Evolutionary conservation across 2,113 vertebrate genomes (phyloP), one percentile per base, ranked within the genome.

Genomic region (Sylvilagus bachmani): DNA sequence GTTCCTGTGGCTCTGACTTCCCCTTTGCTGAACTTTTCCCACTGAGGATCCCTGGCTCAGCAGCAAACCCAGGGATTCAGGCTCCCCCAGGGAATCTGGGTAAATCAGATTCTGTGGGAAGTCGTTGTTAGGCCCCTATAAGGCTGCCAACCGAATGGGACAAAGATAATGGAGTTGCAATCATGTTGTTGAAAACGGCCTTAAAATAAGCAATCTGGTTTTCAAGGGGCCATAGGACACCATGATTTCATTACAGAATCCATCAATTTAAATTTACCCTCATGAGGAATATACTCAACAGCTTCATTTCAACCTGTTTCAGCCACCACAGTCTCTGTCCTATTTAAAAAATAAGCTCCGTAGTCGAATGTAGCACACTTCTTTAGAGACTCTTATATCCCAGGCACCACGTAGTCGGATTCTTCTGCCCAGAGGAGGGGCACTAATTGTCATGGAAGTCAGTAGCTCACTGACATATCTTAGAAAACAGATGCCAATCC

Each of bases 251-350:
- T 61, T 16, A 95, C 61, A 27, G 44, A 89, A 77, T 61, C 87
- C 67, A 87, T 27, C 88, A 95, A 67, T 85, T n/a, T 85, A 90
- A 92, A 91, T 58, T 73, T 85, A 38, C 22, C 44, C 61, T 94
- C 44, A 71, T 49, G 44, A 49, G 66, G 86, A 75, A 94, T 58
- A 90, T 0, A 81, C 5, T 66, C 38, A 70, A 13, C 1, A 58
- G 17, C 14, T 75, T 93, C n/a, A 79, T 89, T 79, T 89, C 75
- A 91, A 91, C 91, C 66, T 67, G 17, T 78, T 93, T 89, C 58
- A 83, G 73, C 13, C 61, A 25, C 29, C 58, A 31, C 84, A 66
- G 25, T 84, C 17, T 69, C 70, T 55, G 83, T 91, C 29, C 36
- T 78, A 86, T 89, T 64, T 73, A 85, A 90, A 93, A 93, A 94